These are phyloP conservation scores for Climacteris rufus DNA, from an alignment of 2,113 vertebrate species.

Conservation along the genomic window DNA sequence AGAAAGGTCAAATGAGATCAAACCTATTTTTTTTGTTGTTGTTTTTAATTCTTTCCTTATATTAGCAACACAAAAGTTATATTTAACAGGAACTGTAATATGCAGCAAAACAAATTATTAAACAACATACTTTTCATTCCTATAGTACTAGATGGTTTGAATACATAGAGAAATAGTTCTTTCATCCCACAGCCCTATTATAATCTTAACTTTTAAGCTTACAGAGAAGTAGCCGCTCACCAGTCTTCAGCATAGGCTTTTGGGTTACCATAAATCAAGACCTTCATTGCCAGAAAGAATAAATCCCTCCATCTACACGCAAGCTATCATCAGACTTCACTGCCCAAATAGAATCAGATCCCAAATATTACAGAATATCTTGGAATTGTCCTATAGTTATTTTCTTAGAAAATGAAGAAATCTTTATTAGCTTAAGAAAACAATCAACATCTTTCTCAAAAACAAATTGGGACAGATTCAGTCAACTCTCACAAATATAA, in stretches of 20 bases:
- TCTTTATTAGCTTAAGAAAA: background rate
- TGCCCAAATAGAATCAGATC: background rate
- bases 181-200: background rate
- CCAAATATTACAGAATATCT: background rate
- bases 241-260: background rate
- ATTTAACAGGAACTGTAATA: conserved; percentile 1
- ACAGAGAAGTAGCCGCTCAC: background rate
- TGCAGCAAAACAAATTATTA: conserved; percentile 19
- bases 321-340: background rate
- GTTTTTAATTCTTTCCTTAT: conserved; percentile 65
- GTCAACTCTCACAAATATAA: background rate
- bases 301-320: background rate
- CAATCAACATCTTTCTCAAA: background rate
- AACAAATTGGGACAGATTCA: background rate
- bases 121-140: background rate
- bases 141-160: background rate
- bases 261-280: background rate
- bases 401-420: background rate
- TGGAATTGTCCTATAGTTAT: background rate
- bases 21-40: conserved; percentile 60
- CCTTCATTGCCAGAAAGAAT: background rate
- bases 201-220: background rate
- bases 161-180: background rate
- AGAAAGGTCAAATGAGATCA: conserved; percentile 86
- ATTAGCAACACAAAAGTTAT: conserved; percentile 30